A percentile compares a stretch with the other conserved stretches of the same genome.
Evolutionary conservation across 2,888 invertebrate genomes (phyloP).

Genomic region (Ormyrus nitidulus): DNA sequence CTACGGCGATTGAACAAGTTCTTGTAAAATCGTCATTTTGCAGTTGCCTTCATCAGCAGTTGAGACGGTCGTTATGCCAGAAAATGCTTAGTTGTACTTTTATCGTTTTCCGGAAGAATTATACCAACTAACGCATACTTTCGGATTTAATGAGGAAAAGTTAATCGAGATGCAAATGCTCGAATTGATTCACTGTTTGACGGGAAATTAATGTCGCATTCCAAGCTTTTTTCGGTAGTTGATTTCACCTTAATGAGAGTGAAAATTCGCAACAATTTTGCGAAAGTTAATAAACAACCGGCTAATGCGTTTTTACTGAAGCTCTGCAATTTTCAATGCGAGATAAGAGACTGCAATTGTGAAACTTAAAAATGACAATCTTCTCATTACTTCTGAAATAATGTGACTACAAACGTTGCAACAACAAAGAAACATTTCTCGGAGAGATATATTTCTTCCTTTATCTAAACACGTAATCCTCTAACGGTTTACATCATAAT

Average conservation of each 20-base stretch:
- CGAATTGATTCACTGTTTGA: constrained; percentile 1
- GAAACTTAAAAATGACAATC: too few species aligned
- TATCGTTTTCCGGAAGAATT: neutral
- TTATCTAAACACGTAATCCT: neutral
- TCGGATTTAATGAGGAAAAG: constrained; percentile 20
- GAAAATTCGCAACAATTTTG: constrained; percentile 8
- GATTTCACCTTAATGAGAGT: constrained; percentile 45
- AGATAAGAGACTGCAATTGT: too few species aligned
- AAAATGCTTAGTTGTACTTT: neutral
- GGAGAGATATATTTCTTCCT: constrained; percentile 1
- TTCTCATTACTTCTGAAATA: too few species aligned
- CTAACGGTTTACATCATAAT: neutral
- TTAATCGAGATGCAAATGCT: constrained; percentile 24
- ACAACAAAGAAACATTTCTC: neutral
- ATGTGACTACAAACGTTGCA: too few species aligned
- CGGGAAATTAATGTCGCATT: neutral
- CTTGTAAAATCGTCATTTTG: too few species aligned
- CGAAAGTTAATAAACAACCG: too few species aligned
- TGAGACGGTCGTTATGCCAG: neutral
- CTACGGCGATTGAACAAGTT: too few species aligned
- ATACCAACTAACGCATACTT: neutral
- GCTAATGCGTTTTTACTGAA: too few species aligned
- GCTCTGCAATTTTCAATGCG: too few species aligned
- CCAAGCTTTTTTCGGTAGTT: neutral
- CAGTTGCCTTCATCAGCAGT: neutral